Conservation (phyloP, 1,140 invertebrate genomes). For the Macrostomum lignano region DNA sequence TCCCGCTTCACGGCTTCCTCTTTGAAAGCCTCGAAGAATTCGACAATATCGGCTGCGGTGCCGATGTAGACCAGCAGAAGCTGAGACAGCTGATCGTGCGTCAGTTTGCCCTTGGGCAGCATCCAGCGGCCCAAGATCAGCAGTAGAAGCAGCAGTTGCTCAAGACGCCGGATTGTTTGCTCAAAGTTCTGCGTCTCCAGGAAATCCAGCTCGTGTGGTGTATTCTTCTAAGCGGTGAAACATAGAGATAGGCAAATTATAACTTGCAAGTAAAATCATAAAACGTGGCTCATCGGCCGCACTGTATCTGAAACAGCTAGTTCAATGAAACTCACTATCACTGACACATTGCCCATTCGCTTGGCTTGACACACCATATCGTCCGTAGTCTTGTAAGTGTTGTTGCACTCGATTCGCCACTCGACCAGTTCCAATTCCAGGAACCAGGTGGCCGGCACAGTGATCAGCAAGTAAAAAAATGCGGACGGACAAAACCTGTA, state of each 20-base stretch:
- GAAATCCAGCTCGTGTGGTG: background rate
- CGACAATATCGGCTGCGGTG: conserved; percentile 71
- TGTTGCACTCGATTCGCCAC: too few relatives aligned
- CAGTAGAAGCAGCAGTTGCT: conserved; percentile 63
- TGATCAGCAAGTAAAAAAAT: conserved; percentile 20
- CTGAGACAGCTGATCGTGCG: conserved; percentile 63
- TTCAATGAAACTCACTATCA: too few relatives aligned
- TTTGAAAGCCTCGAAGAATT: conserved; percentile 69
- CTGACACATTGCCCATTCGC: too few relatives aligned
- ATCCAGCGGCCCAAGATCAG: conserved; percentile 59
- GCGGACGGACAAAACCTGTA: conserved; percentile 25
- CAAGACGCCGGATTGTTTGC: conserved; percentile 52
- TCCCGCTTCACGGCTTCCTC: conserved; percentile 19
- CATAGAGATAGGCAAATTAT: too few relatives aligned
- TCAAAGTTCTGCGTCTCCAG: conserved; percentile 33
- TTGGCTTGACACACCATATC: too few relatives aligned
- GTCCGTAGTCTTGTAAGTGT: too few relatives aligned
- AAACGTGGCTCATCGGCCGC: too few relatives aligned
- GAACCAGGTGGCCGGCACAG: conserved; percentile 26
- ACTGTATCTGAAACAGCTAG: too few relatives aligned
- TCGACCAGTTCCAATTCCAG: conserved; percentile 21
- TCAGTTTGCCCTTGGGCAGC: conserved; percentile 53
- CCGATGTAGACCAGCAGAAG: conserved; percentile 44
- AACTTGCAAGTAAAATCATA: too few relatives aligned
- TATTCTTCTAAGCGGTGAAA: background rate